A percentile compares a stretch with the other conserved stretches of the same genome.
phyloP scores from a whole-genome alignment of 1,140 invertebrate species.

The Temnothorax longispinosus region DNA sequence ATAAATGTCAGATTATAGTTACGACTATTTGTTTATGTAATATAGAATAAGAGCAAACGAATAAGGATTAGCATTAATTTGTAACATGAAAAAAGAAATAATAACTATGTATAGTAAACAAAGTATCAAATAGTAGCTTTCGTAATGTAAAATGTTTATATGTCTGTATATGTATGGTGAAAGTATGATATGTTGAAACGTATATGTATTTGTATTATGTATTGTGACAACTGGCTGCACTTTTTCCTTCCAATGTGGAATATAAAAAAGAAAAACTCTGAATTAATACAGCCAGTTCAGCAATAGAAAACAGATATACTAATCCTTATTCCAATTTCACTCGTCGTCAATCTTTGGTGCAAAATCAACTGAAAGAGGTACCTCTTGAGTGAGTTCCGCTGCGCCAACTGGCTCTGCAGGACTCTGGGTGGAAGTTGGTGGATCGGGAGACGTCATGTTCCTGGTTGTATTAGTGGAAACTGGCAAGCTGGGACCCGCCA shows the following conservation, averaged over 20 bases:
- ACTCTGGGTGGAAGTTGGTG: conserved; percentile 68
- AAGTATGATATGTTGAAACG: no score
- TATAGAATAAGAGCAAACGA: neutral
- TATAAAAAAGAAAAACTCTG: no score
- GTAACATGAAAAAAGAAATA: neutral
- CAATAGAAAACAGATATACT: neutral
- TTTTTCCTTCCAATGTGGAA: no score
- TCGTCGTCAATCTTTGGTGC: neutral
- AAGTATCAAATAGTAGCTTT: neutral
- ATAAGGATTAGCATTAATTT: neutral
- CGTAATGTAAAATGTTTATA: no score
- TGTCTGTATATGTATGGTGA: no score
- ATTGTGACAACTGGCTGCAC: no score
- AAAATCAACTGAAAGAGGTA: conserved; percentile 68
- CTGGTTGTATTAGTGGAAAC: conserved; percentile 69
- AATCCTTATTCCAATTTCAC: neutral
- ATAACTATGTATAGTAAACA: neutral
- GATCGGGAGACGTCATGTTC: conserved; percentile 74
- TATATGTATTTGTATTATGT: no score
- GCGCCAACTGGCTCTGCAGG: conserved; percentile 65
- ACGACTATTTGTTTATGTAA: neutral
- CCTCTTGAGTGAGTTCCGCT: conserved; percentile 86
- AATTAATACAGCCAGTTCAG: no score
- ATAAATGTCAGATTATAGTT: neutral
- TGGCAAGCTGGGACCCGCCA: conserved; percentile 74